A percentile compares a stretch with the other conserved stretches of the same genome.
phyloP scores from a whole-genome alignment of 2,113 vertebrate genomes.

The Ia io region DNA sequence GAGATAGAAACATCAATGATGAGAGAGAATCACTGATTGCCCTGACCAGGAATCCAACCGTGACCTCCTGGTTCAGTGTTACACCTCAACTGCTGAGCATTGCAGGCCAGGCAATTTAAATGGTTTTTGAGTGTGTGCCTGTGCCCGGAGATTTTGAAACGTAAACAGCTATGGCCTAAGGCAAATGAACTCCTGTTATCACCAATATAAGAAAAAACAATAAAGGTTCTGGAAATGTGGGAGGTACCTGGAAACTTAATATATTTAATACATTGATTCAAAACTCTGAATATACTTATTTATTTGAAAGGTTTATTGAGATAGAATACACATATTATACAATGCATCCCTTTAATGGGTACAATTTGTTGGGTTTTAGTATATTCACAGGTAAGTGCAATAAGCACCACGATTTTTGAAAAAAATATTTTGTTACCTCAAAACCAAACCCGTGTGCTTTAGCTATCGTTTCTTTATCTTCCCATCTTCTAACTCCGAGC shows the following conservation, averaged over 20 bases:
- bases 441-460: not conserved
- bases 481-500: not conserved
- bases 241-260: not conserved
- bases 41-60: too few species aligned
- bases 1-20: too few species aligned
- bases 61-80: too few species aligned
- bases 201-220: not conserved
- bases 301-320: not conserved
- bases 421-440: not conserved
- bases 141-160: not conserved
- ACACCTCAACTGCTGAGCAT: too few species aligned
- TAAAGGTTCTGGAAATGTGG: not conserved
- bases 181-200: not conserved
- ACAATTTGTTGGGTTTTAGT: not conserved
- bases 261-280: not conserved
- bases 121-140: not conserved
- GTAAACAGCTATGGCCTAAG: not conserved
- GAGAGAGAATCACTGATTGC: too few species aligned
- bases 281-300: not conserved
- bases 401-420: not conserved
- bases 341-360: not conserved
- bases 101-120: not conserved
- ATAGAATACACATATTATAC: not conserved
- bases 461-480: not conserved
- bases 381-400: not conserved